Base-by-base conservation (phyloP, 2,113 vertebrate species). In the Grus americana region DNA sequence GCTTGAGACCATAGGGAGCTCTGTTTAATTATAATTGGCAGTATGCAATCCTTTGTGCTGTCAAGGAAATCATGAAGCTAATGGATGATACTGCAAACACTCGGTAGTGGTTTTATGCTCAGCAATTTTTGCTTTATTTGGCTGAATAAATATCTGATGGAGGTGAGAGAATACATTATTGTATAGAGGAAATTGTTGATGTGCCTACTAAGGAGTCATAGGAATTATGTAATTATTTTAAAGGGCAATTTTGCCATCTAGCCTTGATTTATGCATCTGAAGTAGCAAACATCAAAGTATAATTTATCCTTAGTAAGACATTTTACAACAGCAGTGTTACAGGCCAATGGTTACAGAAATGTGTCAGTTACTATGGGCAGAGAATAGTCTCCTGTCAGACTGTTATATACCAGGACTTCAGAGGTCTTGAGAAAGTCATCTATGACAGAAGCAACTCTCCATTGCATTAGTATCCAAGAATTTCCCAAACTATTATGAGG, bases 41-140 rank as follows among this genome's bases (percentile, higher is more conserved):
- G 71, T 59, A 71, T 90, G 88, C 79, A 82, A 32, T 79, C 81
- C 85, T 95, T 94, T 94, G 81, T 95, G 70, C 90, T 96, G 74
- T 96, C 85, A 73, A 76, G 90, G 71, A 96, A 96, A 92, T 92
- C 79, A 47, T 65, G 54, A 63, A 79, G 78, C 40, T 95, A 92
- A 82, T 73, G 71, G 70, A 70, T 82, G 87, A 30, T 66, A 19
- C 54, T 79, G 34, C 58, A 79, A 49, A 68, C 20, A 38, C 67
- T 61, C 10, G 5, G 58, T 58, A 62, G 68, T 79, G 79, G 70
- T 61, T 97, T 88, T 79, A 49, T 54, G 63, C 49, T 79, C 85
- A 83, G 92, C 3, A 3, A 68, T 88, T 96, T 86, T 66, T 86
- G 74, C 94, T 95, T 94, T 90, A 85, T 94, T 91, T 94, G 65